phyloP scores from a whole-genome alignment of 2,888 invertebrate species.

The Trissonchulus latispiculum region DNA sequence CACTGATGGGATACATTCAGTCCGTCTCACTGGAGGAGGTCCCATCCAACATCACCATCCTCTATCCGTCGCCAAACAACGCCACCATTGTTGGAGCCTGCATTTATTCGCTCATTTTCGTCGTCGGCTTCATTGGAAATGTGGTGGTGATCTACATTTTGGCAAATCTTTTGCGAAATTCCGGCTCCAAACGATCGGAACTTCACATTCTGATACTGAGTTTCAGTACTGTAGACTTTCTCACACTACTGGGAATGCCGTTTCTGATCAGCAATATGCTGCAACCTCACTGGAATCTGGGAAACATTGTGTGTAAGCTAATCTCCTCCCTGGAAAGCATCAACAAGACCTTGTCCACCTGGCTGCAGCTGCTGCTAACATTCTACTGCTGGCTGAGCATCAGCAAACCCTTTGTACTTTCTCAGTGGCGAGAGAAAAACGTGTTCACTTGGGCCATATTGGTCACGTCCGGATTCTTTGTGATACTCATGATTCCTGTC shows the following conservation, averaged over 20 bases:
- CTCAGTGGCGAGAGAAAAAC: background rate
- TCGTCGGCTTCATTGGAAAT: background rate
- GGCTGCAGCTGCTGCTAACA: background rate
- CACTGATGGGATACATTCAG: too few relatives aligned
- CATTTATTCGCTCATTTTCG: background rate
- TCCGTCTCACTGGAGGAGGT: background rate
- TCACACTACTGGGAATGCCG: background rate
- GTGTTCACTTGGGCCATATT: background rate
- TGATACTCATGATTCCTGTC: background rate
- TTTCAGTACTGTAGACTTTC: background rate
- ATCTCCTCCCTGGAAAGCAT: background rate
- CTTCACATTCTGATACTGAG: background rate
- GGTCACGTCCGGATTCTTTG: background rate
- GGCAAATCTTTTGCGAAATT: background rate
- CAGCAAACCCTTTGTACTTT: background rate
- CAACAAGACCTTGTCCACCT: background rate
- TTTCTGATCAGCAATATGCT: background rate
- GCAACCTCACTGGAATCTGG: background rate
- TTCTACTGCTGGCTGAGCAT: background rate
- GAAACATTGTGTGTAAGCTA: background rate
- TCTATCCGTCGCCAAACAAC: background rate
- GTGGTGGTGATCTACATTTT: background rate
- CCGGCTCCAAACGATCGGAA: background rate
- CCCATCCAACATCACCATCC: background rate
- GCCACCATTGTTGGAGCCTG: background rate